Base-by-base conservation (phyloP, 2,113 vertebrate genomes). In the Hylia prasina region DNA sequence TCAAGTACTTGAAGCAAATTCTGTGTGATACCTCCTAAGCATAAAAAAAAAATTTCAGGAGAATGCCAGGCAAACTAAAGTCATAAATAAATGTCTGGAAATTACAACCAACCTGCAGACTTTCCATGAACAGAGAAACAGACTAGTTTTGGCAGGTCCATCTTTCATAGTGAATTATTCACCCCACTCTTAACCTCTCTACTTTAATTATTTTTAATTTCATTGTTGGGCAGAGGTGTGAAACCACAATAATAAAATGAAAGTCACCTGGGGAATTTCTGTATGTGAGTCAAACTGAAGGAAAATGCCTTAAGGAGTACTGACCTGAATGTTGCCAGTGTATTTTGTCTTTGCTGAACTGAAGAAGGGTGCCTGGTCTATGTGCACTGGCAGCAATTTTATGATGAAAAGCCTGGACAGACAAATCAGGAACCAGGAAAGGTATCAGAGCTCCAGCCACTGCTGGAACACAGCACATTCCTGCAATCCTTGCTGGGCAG, bases 121-220 rank as follows among this genome's bases (percentile, higher is more conserved):
- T 87, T 90, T 86, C 40, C 73, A 87, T 35, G 66, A 91, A 63
- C 39, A 79, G 42, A 87, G 61, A 68, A 20, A 50, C 27, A 71
- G 39, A 56, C 56, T 64, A 65, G 54, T 77, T 93, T 91, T 91
- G 73, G 39, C 70, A 94, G 68, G 35, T 89, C 57, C 54, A 24
- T 91, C 35, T 73, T 89, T 90, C 60, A 47, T 12, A 48, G 63
- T 70, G 82, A 96, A 95, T 95, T 96, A 86, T 90, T 90, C 42
- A 70, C 42, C 11, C 8, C 2, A 54, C 33, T 94, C 54, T 79
- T 75, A 80, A 66, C 31, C 42, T 73, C 90, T 83, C 35, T 85
- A 39, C 21, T 90, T 94, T 73, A 92, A 78, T 86, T 86, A 35
- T 25, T 94, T 93, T 93, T 88, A 68, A 88, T 93, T 92, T 92